These are phyloP conservation scores for Hymenochirus boettgeri DNA, from an alignment of 2,113 vertebrate genomes.

Conservation along the genomic window DNA sequence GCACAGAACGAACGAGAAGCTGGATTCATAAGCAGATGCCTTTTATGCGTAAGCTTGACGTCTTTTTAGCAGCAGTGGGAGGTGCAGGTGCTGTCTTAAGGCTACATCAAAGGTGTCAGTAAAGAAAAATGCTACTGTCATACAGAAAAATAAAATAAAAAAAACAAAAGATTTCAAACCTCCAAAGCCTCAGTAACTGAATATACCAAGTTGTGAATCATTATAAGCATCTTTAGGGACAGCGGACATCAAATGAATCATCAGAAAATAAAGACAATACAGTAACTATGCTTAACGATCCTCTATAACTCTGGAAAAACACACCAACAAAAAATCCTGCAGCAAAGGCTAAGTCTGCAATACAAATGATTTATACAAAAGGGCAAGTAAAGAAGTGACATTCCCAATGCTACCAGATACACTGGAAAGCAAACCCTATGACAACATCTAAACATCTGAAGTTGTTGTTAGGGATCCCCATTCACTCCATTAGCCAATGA, in stretches of 20 bases:
- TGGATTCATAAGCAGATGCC: conserved; percentile 69
- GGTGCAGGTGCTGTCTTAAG: conserved; percentile 71
- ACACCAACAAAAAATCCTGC: no score
- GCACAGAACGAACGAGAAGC: conserved; percentile 62
- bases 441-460: no score
- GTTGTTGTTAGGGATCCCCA: no score
- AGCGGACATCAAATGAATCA: conserved; percentile 65
- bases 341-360: no score
- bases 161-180: conserved; percentile 48
- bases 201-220: conserved; percentile 65
- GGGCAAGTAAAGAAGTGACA: no score
- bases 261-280: conserved; percentile 56
- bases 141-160: conserved; percentile 53
- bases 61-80: conserved; percentile 70
- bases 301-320: no score
- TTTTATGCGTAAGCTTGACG: conserved; percentile 76
- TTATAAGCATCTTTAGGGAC: conserved; percentile 57
- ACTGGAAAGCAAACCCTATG: no score
- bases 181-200: conserved; percentile 57
- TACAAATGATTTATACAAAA: no score
- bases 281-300: conserved; percentile 47
- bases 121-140: conserved; percentile 60
- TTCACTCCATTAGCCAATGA: no score
- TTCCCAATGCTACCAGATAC: no score
- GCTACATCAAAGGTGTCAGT: conserved; percentile 77